Evolutionary conservation across 2,888 invertebrate species (phyloP).

Genomic region (Drosophila rellima): DNA sequence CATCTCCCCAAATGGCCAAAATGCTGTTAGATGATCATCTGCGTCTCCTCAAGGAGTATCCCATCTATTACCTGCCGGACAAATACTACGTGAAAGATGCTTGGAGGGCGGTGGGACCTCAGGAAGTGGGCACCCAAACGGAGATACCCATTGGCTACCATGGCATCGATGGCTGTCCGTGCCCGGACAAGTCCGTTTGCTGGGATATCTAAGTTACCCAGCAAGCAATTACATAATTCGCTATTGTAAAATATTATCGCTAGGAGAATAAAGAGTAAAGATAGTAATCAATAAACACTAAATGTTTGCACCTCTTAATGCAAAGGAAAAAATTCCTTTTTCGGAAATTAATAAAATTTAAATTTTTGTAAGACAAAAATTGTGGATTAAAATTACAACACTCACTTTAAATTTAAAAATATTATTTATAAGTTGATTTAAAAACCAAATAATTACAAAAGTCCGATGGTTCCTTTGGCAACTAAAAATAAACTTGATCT

Average conservation of each 20-base stretch:
- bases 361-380: too few relatives aligned
- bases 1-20: slow-evolving; percentile 39
- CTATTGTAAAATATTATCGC: background rate
- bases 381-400: too few relatives aligned
- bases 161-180: slow-evolving; percentile 72
- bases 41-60: slow-evolving; percentile 33
- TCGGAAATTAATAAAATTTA: too few relatives aligned
- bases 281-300: slow-evolving; percentile 1
- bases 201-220: slow-evolving; percentile 57
- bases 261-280: slow-evolving; percentile 42
- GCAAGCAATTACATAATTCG: background rate
- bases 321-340: too few relatives aligned
- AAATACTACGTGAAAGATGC: slow-evolving; percentile 35
- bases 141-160: slow-evolving; percentile 57
- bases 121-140: slow-evolving; percentile 61
- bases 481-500: too few relatives aligned
- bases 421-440: too few relatives aligned
- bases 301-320: too few relatives aligned
- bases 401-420: too few relatives aligned
- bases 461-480: too few relatives aligned
- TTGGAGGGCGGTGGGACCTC: slow-evolving; percentile 36
- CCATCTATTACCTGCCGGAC: slow-evolving; percentile 62
- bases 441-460: too few relatives aligned
- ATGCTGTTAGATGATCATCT: slow-evolving; percentile 54
- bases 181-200: slow-evolving; percentile 56